phyloP scores from a whole-genome alignment of 2,113 vertebrate genomes.

The Scomber colias region DNA sequence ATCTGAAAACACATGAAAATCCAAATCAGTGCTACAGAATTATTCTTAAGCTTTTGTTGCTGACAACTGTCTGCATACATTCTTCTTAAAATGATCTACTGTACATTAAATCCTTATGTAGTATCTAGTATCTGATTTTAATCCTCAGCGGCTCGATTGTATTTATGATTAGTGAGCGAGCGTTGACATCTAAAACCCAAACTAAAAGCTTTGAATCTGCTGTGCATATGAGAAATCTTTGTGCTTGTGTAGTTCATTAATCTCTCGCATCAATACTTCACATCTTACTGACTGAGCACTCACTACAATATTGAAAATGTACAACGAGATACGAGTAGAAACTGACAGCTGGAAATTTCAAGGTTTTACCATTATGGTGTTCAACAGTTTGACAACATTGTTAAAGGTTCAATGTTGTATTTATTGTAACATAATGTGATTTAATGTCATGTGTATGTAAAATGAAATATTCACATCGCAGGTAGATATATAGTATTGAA shows the following conservation, averaged over 20 bases:
- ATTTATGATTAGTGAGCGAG: background rate
- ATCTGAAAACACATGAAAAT: too few species aligned
- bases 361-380: background rate
- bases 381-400: background rate
- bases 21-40: too few species aligned
- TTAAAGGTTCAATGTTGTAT: background rate
- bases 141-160: background rate
- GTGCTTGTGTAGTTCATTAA: conserved; percentile 10
- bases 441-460: too few species aligned
- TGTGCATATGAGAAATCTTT: conserved; percentile 15
- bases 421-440: background rate
- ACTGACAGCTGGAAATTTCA: background rate
- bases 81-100: background rate
- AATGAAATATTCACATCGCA: too few species aligned
- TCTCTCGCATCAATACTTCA: conserved; percentile 23
- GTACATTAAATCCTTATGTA: background rate
- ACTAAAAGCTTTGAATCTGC: conserved; percentile 18
- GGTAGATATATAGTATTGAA: too few species aligned
- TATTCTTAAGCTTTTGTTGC: background rate
- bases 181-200: background rate
- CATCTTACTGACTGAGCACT: conserved; percentile 12
- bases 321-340: conserved; percentile 1
- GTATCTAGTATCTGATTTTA: background rate
- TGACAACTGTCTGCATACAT: background rate
- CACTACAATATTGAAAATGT: conserved; percentile 10